Evolutionary conservation across 2,888 invertebrate species (phyloP).

Genomic region (Leucoptera coffeella): DNA sequence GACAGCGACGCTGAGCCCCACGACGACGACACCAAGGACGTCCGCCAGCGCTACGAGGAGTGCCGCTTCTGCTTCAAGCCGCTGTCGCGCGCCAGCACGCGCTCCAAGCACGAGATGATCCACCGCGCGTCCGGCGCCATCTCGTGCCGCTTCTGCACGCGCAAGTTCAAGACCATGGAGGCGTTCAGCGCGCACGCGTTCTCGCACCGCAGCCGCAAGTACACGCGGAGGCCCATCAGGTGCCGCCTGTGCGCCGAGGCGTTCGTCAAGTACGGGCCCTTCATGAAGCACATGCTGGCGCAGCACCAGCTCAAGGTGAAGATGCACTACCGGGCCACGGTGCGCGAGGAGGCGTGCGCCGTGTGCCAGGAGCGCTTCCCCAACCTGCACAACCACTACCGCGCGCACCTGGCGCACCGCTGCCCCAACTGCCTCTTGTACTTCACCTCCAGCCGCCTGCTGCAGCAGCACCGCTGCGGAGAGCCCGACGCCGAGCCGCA

Average conservation of each 20-base stretch:
- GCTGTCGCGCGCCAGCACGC: slow-evolving; percentile 24
- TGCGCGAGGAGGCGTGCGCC: slow-evolving; percentile 50
- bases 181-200: slow-evolving; percentile 44
- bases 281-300: slow-evolving; percentile 31
- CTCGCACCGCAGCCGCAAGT: slow-evolving; percentile 39
- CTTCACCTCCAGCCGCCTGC: slow-evolving; percentile 28
- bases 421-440: slow-evolving; percentile 42
- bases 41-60: slow-evolving; percentile 25
- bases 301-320: slow-evolving; percentile 31
- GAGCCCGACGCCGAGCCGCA: slow-evolving; percentile 25
- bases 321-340: slow-evolving; percentile 29
- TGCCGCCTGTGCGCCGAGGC: slow-evolving; percentile 35
- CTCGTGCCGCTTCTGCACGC: slow-evolving; percentile 39
- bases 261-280: slow-evolving; percentile 38
- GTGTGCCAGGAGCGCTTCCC: slow-evolving; percentile 55
- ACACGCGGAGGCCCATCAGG: slow-evolving; percentile 34
- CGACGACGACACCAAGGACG: slow-evolving; percentile 9
- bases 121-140: slow-evolving; percentile 37
- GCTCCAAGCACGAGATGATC: slow-evolving; percentile 24
- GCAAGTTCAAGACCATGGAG: slow-evolving; percentile 42
- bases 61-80: slow-evolving; percentile 45
- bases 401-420: slow-evolving; percentile 52
- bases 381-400: slow-evolving; percentile 56
- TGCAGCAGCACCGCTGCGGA: slow-evolving; percentile 25
- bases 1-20: slow-evolving; percentile 33